Base-by-base conservation (phyloP, 2,888 invertebrate species). In the Mythimna impura region DNA sequence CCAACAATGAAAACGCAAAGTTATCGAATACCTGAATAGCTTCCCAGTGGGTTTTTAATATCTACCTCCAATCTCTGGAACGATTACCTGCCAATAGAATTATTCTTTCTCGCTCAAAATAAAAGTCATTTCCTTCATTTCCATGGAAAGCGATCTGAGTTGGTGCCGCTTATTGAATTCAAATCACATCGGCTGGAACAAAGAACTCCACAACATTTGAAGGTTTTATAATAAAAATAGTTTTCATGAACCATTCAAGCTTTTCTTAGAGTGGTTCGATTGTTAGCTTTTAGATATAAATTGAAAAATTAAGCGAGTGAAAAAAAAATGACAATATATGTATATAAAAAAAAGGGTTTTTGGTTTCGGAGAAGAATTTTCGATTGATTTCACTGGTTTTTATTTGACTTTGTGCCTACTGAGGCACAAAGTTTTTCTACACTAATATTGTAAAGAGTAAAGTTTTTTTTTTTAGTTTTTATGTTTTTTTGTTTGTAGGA, bases 151-250 rank as follows among this genome's bases (percentile, higher is more conserved):
- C 84, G 86, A 84, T 84, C 74, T 43, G 88, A 87, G 85, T 89
- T 88, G 90, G 90, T 88, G 81, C 79, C 92, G 93, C 91, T 94
- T 94, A 95, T 94, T 94, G 94, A 93, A 94, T 95, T 93, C 92
- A 93, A 93, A 94, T 94, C 93, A 90, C 92, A 91, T 90, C 84
- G 88, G 81, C 77, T 68, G 83, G 87, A 86, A 89, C 89, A 92
- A 93, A 92, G 92, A 88, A 88, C 84, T 87, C 83, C 79, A 86
- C 79, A 86, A 86, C 86, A 87, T 83, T 84, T 73, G 50, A 68
- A 73, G 68, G 78, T 82, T 83, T 86, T 73, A 76, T 64, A 81
- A 83, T 77, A 82, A 81, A 82, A 81, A 74, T 83, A 85, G 77
- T 86, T 84, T 81, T 74, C 0, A 12, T 62, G 60, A 36, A 47